Evolutionary conservation across 2,888 invertebrate genomes (phyloP).

Genomic region (Clostera curtula): DNA sequence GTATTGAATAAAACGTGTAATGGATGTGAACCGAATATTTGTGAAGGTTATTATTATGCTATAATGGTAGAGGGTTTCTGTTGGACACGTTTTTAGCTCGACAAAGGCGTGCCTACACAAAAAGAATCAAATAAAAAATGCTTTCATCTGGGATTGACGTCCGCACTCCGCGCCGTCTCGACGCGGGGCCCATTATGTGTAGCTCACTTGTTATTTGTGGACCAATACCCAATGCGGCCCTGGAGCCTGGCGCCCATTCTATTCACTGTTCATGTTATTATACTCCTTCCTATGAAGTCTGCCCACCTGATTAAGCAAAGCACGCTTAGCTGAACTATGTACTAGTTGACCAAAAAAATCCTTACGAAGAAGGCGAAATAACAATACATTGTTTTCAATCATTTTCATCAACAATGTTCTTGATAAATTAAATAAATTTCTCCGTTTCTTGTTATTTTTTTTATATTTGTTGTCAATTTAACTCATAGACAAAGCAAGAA

Average conservation of each 20-base stretch:
- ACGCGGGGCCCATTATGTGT: slow-evolving; percentile 29
- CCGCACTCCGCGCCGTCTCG: slow-evolving; percentile 26
- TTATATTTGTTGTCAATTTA: too few species aligned
- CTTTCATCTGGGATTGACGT: slow-evolving; percentile 40
- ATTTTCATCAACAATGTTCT: too few species aligned
- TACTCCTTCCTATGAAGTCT: too few species aligned
- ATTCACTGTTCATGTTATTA: too few species aligned
- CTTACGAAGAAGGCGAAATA: too few species aligned
- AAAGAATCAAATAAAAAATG: slow-evolving; percentile 29
- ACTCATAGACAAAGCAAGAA: too few species aligned
- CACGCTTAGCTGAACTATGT: too few species aligned
- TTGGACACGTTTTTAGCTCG: slow-evolving; percentile 16
- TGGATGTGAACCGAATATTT: slow-evolving; percentile 1
- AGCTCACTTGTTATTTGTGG: slow-evolving; percentile 28
- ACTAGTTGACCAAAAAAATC: too few species aligned
- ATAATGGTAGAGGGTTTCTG: slow-evolving; percentile 4
- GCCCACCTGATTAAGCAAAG: too few species aligned
- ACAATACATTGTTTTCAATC: too few species aligned
- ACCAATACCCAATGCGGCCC: slow-evolving; percentile 14
- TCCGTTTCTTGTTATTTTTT: too few species aligned
- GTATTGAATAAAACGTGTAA: slow-evolving; percentile 1
- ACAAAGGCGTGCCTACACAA: slow-evolving; percentile 24
- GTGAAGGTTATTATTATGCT: neutral
- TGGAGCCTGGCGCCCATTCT: slow-evolving; percentile 1
- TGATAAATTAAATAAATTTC: too few species aligned